phyloP scores from a whole-genome alignment of 2,888 invertebrate species.

The Dysmachus trigonus region DNA sequence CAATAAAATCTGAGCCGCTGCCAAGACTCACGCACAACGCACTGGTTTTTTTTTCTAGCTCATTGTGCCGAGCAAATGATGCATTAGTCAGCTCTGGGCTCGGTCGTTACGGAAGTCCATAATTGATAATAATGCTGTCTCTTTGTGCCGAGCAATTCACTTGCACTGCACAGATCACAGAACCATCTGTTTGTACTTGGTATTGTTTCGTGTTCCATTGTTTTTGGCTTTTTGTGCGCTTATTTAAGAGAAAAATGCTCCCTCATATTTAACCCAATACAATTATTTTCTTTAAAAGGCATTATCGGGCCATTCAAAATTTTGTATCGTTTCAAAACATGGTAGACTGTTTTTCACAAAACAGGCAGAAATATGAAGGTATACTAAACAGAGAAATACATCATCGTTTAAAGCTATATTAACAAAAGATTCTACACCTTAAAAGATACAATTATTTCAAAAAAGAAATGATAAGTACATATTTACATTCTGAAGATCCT shows the following conservation, averaged over 20 bases:
- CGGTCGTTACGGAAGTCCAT: conserved; percentile 13
- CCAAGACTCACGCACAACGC: not conserved
- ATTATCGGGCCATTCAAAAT: not conserved
- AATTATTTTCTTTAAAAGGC: not conserved
- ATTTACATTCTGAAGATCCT: not conserved
- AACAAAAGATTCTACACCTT: not conserved
- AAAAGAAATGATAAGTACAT: not conserved
- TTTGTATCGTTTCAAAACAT: not conserved
- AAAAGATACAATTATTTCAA: not conserved
- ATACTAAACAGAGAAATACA: not conserved
- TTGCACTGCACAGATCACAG: not conserved
- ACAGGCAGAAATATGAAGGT: not conserved
- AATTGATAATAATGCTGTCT: conserved; percentile 36
- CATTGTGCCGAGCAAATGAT: not conserved
- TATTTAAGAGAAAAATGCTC: not conserved
- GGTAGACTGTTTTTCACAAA: not conserved
- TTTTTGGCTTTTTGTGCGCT: not conserved
- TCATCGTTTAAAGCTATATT: not conserved
- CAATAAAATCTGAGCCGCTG: not conserved
- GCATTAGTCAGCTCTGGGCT: conserved; percentile 15
- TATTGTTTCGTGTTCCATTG: not conserved
- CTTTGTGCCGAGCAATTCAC: conserved; percentile 13
- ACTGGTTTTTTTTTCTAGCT: conserved; percentile 15
- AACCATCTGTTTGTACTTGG: not conserved
- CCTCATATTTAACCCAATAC: not conserved